Base-by-base conservation (phyloP, 2,888 invertebrate species). In the Epinotia brunnichana region DNA sequence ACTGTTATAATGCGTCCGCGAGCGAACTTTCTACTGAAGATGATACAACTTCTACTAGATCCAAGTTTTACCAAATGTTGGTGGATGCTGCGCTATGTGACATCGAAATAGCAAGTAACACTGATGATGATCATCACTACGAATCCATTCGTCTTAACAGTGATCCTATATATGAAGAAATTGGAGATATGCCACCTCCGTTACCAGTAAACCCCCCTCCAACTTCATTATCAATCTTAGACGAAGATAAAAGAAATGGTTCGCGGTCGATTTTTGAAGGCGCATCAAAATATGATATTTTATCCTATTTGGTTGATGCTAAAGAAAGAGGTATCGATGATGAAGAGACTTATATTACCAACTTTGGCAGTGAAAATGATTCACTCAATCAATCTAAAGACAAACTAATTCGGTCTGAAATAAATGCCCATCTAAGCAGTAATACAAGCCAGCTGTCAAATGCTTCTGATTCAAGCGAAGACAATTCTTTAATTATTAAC, bases 291-390 rank as follows among this genome's bases (percentile, higher is more conserved):
- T 97, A 97, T 82, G 98, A 98, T 82, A 97, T 98, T 80, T 93
- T 98, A 66, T 97, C 97, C 74, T 98, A 98, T 83, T 93, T 98
- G 76, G 97, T 98, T 74, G 97, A 97, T 86, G 97, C 97, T 74
- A 96, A 97, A 90, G 96, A 96, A 87, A 93, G 96, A 76, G 96
- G 96, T 5, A 94, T 96, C 71, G 94, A 95, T 78, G 94, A 95
- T 71, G 96, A 96, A 89, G 96, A 96, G 83, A 93, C 94, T n/a
- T 96, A 96, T 78, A 95, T 95, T 35, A 96, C 94, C 78, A 94
- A 90, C 79, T 95, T 95, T 77, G 93, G 89, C 59, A 93, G 91
- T 81, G 93, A 94, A 59, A 92, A 88, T 76, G 94, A 93, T 77
- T 90, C 94, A 61, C 90, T 94, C 74, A 94, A 94, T 56, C 93